A percentile compares a stretch with the other conserved stretches of the same genome.
Evolutionary conservation across 1,140 invertebrate genomes (phyloP).

Genomic region (Thaumatotibia leucotreta): DNA sequence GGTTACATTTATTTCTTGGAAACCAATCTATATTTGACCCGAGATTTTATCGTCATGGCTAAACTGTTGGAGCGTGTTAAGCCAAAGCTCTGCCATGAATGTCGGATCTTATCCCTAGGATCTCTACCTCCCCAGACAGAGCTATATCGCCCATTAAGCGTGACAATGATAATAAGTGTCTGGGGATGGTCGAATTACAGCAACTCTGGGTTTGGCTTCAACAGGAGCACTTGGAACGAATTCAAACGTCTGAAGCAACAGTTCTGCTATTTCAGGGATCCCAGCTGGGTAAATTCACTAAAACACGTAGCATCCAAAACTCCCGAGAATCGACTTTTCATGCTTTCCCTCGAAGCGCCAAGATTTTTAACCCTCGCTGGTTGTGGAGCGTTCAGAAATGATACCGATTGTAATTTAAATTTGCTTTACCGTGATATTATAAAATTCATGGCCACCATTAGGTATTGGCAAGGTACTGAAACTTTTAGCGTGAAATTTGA

Average conservation of each 20-base stretch:
- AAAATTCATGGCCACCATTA: constrained; percentile 14
- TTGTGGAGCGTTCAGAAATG: constrained; percentile 15
- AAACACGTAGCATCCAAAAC: constrained; percentile 18
- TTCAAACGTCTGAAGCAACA: constrained; percentile 20
- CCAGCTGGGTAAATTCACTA: constrained; percentile 29
- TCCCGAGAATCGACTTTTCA: constrained; percentile 5
- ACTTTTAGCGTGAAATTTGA: constrained; percentile 4
- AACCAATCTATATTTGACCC: constrained; percentile 33
- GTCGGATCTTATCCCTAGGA: constrained; percentile 31
- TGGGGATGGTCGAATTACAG: constrained; percentile 23
- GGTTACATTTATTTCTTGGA: constrained; percentile 36
- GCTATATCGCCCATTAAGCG: constrained; percentile 21
- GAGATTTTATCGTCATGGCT: constrained; percentile 30
- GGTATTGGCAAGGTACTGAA: neutral
- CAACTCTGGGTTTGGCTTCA: constrained; percentile 34
- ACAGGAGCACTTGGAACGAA: constrained; percentile 29
- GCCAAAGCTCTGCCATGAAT: constrained; percentile 20
- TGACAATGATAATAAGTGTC: constrained; percentile 16
- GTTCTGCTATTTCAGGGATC: constrained; percentile 37
- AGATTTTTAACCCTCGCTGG: constrained; percentile 29
- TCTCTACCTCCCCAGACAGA: constrained; percentile 12
- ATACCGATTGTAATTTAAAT: constrained; percentile 18
- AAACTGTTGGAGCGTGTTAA: constrained; percentile 22
- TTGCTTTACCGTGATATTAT: neutral
- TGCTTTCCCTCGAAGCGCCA: constrained; percentile 24